Evolutionary conservation across 2,113 vertebrate species (phyloP).

Genomic region (Catharus minimus): DNA sequence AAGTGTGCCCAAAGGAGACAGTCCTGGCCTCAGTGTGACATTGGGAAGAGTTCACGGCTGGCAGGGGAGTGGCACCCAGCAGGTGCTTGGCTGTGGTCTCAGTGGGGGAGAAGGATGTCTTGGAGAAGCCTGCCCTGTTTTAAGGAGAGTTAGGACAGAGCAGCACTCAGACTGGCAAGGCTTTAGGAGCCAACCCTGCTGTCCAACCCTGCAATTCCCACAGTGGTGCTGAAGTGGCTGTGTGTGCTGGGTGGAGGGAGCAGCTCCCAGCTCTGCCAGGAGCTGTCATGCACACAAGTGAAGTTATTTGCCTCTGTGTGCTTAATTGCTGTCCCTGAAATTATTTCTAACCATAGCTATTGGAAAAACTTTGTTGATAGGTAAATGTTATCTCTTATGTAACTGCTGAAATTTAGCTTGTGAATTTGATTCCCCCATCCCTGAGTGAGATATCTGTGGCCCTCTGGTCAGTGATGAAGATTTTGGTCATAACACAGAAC

Average conservation of each 20-base stretch:
- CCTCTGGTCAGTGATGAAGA: not conserved
- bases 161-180: not conserved
- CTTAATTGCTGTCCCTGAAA: not conserved
- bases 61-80: not conserved
- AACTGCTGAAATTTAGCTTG: not conserved
- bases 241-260: not conserved
- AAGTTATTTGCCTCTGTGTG: not conserved
- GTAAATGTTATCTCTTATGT: not conserved
- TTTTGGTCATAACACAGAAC: not conserved
- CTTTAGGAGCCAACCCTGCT: not conserved
- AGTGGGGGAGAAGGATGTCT: not conserved
- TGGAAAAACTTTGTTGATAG: not conserved
- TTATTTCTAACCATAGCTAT: not conserved
- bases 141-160: not conserved
- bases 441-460: not conserved
- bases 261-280: not conserved
- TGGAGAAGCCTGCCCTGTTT: not conserved
- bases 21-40: not conserved
- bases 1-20: not conserved
- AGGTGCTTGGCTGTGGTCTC: not conserved
- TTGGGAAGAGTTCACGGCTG: not conserved
- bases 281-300: not conserved
- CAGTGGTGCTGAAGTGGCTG: accelerated
- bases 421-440: not conserved
- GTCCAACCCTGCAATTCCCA: not conserved